Percentiles rank a stretch among this genome's conserved stretches.
These are phyloP conservation scores for Rhagologus leucostigma DNA, from an alignment of 2,113 vertebrate genomes.

Conservation along the genomic window DNA sequence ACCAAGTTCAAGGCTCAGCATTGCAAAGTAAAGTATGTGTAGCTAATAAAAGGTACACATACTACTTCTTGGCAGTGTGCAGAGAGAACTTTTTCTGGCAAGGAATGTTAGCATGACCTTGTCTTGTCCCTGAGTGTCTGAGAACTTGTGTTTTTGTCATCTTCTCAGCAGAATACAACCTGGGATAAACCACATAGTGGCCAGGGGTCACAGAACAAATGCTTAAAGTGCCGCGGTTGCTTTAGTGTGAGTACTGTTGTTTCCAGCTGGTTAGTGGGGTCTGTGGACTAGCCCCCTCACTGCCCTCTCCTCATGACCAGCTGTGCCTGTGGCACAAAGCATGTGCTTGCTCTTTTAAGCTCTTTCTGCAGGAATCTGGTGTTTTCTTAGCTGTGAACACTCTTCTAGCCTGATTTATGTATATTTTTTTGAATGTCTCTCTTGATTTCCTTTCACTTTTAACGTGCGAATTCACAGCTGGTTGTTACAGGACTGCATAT, in stretches of 20 bases:
- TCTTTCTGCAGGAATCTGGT: not conserved
- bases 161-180: not conserved
- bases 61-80: not conserved
- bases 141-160: not conserved
- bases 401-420: not conserved
- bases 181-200: not conserved
- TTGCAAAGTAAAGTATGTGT: not conserved
- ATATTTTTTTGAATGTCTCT: not conserved
- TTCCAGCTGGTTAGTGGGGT: not conserved
- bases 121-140: not conserved
- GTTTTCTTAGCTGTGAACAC: not conserved
- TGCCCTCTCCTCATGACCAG: not conserved
- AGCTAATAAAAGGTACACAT: not conserved
- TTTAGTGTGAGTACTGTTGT: not conserved
- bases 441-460: not conserved
- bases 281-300: not conserved
- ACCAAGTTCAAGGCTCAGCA: not conserved
- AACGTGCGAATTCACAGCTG: not conserved
- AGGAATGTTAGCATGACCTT: not conserved
- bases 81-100: not conserved
- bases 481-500: not conserved
- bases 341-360: not conserved
- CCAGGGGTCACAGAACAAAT: not conserved
- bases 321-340: not conserved
- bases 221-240: not conserved